phyloP scores from a whole-genome alignment of 2,113 vertebrate genomes.

The Etia nguti region DNA sequence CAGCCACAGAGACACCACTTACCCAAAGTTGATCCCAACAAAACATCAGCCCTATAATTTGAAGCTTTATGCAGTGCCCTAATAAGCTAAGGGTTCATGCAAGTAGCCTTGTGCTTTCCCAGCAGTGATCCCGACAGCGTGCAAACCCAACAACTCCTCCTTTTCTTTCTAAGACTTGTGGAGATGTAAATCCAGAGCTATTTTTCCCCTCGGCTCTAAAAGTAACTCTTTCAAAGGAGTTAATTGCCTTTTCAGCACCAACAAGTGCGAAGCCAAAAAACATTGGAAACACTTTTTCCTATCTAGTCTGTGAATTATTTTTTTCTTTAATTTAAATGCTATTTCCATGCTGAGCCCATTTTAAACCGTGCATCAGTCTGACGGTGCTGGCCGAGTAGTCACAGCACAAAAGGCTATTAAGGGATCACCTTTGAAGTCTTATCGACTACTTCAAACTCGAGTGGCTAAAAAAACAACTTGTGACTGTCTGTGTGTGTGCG shows the following conservation, averaged over 20 bases:
- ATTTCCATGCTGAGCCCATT: background rate
- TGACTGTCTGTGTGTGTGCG: background rate
- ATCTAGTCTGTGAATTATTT: background rate
- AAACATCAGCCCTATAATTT: conserved; percentile 29
- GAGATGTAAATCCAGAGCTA: background rate
- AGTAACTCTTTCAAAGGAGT: background rate
- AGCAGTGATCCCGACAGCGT: background rate
- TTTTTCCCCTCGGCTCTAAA: background rate
- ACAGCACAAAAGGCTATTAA: background rate
- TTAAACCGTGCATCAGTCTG: background rate
- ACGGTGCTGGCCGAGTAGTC: background rate
- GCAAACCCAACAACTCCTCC: background rate
- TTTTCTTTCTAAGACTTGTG: background rate
- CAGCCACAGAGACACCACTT: conserved; percentile 5
- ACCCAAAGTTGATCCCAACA: conserved; percentile 4
- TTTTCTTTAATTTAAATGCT: background rate
- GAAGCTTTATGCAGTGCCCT: background rate
- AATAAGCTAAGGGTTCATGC: background rate
- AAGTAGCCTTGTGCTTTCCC: background rate
- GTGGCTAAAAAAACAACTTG: background rate
- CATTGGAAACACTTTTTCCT: conserved; percentile 29
- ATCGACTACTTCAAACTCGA: background rate
- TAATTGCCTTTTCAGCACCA: conserved; percentile 29
- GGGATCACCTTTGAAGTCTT: background rate
- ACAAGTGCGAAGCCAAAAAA: conserved; percentile 25